phyloP scores from a whole-genome alignment of 2,797 vertebrate genomes.

The Euthynnus affinis region DNA sequence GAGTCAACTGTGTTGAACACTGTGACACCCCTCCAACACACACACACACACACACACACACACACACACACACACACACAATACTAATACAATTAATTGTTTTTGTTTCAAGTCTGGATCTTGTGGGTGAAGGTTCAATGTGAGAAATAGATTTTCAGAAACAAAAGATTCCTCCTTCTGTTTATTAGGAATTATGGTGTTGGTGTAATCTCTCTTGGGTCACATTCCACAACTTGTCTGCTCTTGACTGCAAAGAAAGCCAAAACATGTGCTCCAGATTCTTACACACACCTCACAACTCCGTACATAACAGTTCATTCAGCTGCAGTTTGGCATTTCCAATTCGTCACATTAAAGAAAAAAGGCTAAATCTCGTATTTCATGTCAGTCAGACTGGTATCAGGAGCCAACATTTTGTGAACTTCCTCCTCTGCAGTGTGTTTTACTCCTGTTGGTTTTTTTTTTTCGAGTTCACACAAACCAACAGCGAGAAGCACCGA shows the following conservation, averaged over 20 bases:
- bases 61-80: background rate
- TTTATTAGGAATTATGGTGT: slow-evolving; percentile 38
- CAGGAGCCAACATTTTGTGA: background rate
- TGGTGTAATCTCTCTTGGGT: slow-evolving; percentile 46
- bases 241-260: slow-evolving; percentile 70
- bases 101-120: slow-evolving; percentile 17
- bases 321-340: background rate
- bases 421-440: background rate
- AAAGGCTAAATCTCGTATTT: background rate
- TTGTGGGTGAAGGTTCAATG: slow-evolving; percentile 19
- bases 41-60: slow-evolving; percentile 1
- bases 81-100: background rate
- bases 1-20: slow-evolving; percentile 36
- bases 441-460: slow-evolving; percentile 30
- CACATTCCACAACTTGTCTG: slow-evolving; percentile 83
- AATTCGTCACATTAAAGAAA: background rate
- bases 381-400: background rate
- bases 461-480: slow-evolving; percentile 42
- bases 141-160: slow-evolving; percentile 34
- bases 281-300: slow-evolving; percentile 57
- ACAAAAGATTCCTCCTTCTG: slow-evolving; percentile 12
- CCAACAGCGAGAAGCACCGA: slow-evolving; percentile 19
- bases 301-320: slow-evolving; percentile 2
- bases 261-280: slow-evolving; percentile 39
- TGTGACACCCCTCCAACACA: background rate